A percentile compares a stretch with the other conserved stretches of the same genome.
phyloP scores from a whole-genome alignment of 2,113 vertebrate species.

The zebrafish (Danio rerio) region GRCz12tu NC_133191.1:57112001-57112500 shows the following conservation, averaged over 20 bases:
- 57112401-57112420: conserved; percentile 69
- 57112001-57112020: not conserved
- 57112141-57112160: conserved; percentile 95
- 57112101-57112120: not conserved
- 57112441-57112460: not conserved
- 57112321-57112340: conserved; percentile 95
- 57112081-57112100: conserved; percentile 19
- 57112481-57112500: no score
- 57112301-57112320: conserved; percentile 98
- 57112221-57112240: conserved; percentile 93
- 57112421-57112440: not conserved
- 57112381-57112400: conserved; percentile 70
- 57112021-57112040: not conserved
- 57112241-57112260: conserved; percentile 94
- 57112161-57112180: conserved; percentile 92
- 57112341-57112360: conserved; percentile 90
- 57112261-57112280: conserved; percentile 95
- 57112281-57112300: conserved; percentile 98
- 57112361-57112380: conserved; percentile 75
- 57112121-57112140: conserved; percentile 64
- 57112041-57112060: conserved; percentile 5
- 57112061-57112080: conserved; percentile 16
- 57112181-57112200: conserved; percentile 81
- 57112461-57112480: no score
- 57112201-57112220: conserved; percentile 95